These are phyloP conservation scores for Antigone vipio DNA, from an alignment of 2,113 vertebrate genomes.

Conservation along the genomic window DNA sequence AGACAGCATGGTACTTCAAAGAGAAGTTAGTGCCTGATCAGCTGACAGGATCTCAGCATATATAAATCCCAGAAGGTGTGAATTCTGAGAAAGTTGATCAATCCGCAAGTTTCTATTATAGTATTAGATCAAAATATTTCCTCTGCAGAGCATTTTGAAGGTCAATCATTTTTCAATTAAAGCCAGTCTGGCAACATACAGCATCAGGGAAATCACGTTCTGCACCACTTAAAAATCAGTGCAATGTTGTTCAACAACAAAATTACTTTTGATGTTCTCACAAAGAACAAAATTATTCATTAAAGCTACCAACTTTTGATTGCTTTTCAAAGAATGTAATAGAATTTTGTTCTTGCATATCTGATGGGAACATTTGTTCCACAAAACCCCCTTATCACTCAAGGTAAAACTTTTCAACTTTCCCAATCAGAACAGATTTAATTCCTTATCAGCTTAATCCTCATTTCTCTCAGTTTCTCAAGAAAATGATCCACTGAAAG, in stretches of 20 bases:
- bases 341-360: constrained; percentile 48
- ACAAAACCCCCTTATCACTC: neutral
- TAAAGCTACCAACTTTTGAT: constrained; percentile 18
- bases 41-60: neutral
- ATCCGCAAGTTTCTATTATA: neutral
- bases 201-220: neutral
- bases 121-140: neutral
- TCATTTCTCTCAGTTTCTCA: neutral
- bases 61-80: neutral
- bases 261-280: neutral
- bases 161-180: constrained; percentile 47
- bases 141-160: neutral
- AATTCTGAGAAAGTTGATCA: neutral
- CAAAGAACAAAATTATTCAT: constrained; percentile 42
- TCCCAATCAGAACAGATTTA: constrained; percentile 11
- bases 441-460: constrained; percentile 4
- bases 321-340: constrained; percentile 34
- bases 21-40: neutral
- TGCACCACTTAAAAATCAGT: constrained; percentile 22
- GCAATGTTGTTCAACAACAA: constrained; percentile 42
- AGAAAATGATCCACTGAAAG: neutral
- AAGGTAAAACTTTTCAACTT: constrained; percentile 16
- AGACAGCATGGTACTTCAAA: neutral
- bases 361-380: constrained; percentile 17
- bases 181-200: neutral